phyloP scores from a whole-genome alignment of 2,888 invertebrate species.

The Dynastes grantii region DNA sequence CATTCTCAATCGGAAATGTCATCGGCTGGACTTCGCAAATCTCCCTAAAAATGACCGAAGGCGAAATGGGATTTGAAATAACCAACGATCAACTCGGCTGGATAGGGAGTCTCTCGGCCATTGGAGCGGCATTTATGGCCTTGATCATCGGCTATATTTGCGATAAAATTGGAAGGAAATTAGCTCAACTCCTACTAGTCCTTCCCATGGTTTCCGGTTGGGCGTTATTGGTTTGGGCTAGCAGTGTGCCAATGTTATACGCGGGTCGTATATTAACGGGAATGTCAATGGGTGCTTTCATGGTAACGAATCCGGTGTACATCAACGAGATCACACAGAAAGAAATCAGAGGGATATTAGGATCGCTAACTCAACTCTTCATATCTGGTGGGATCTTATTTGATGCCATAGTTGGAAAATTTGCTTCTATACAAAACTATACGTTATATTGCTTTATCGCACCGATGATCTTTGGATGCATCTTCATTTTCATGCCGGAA shows the following conservation, averaged over 20 bases:
- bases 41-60: constrained; percentile 67
- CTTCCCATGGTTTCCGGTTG: constrained; percentile 81
- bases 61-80: constrained; percentile 74
- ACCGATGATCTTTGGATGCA: constrained; percentile 77
- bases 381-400: constrained; percentile 85
- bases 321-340: constrained; percentile 88
- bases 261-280: constrained; percentile 80
- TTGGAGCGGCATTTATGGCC: constrained; percentile 81
- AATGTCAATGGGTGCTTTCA: constrained; percentile 82
- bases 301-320: constrained; percentile 86
- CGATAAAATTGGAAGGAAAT: constrained; percentile 79
- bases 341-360: constrained; percentile 84
- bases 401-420: constrained; percentile 79
- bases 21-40: constrained; percentile 84
- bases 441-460: constrained; percentile 77
- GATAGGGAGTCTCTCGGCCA: constrained; percentile 78
- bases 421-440: constrained; percentile 74
- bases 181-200: constrained; percentile 76
- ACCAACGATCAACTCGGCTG: constrained; percentile 75
- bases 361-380: constrained; percentile 88
- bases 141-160: constrained; percentile 80
- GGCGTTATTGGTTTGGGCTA: constrained; percentile 79
- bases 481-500: constrained; percentile 88
- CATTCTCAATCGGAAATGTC: constrained; percentile 81
- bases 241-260: constrained; percentile 75